phyloP scores from a whole-genome alignment of 2,888 invertebrate genomes.

The Drosophila demipolita region DNA sequence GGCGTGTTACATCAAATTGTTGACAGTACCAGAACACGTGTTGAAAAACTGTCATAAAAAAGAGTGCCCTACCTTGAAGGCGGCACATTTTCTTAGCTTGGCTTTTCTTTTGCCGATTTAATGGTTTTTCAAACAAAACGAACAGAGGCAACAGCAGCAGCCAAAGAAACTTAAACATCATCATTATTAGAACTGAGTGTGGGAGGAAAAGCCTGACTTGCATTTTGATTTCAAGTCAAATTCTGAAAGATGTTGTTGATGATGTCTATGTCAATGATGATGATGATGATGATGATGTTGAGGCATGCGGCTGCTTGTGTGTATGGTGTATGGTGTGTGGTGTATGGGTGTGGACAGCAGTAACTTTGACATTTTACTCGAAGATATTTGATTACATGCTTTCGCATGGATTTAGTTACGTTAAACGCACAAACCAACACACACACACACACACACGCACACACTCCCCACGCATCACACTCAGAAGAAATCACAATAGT shows the following conservation, averaged over 20 bases:
- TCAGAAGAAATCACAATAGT: neutral
- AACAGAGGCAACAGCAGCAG: constrained; percentile 29
- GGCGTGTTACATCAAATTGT: constrained; percentile 63
- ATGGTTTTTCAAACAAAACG: constrained; percentile 60
- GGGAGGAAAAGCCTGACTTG: constrained; percentile 57
- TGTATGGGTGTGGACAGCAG: constrained; percentile 25
- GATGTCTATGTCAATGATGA: neutral
- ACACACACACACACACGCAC: constrained; percentile 7
- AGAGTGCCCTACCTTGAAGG: constrained; percentile 44
- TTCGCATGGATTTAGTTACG: constrained; percentile 49
- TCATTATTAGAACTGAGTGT: constrained; percentile 22
- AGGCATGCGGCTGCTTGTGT: constrained; percentile 12
- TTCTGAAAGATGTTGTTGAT: constrained; percentile 30
- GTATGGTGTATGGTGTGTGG: neutral
- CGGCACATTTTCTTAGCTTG: constrained; percentile 26
- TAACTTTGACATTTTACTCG: constrained; percentile 27
- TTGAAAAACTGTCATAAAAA: constrained; percentile 58
- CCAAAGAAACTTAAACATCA: constrained; percentile 15
- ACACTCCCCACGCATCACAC: constrained; percentile 13
- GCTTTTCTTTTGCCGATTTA: constrained; percentile 43
- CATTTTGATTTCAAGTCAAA: constrained; percentile 49
- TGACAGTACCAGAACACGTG: constrained; percentile 75
- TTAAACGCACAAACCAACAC: constrained; percentile 14
- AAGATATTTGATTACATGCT: constrained; percentile 46
- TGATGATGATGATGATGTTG: constrained; percentile 30